Evolutionary conservation across 2,113 vertebrate genomes (phyloP), one percentile per base, ranked within the genome.

Genomic region (Forbesichthys agassizii): DNA sequence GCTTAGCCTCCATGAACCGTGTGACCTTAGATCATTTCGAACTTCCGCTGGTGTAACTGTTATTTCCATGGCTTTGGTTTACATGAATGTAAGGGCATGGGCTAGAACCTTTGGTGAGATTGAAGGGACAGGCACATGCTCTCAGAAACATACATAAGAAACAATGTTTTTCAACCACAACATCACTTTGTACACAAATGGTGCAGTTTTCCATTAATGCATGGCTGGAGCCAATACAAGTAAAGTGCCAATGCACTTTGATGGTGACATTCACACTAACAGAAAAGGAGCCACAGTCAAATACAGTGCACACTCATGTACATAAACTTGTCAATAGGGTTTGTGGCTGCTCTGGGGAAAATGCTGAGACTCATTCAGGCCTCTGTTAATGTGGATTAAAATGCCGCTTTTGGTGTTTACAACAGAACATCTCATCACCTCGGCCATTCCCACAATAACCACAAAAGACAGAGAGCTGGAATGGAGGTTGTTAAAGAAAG

Each of bases 361-460:
- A 56, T 27, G 64, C 61, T 76, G 72, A 83, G 42, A 70, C 36
- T 13, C 3, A 51, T 51, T 1, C 7, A 14, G 2, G 12, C 59
- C 52, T 74, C 74, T 74, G 60, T 62, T 16, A 12, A 59, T 54
- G 84, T 79, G 78, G 81, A 84, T 80, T 79, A 71, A 68, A 48
- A 48, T 75, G 73, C 53, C 20, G 47, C 33, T 20, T 49, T 73
- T 66, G 73, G 60, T 69, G 68, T 75, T 86, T 42, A 55, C 68
- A 75, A 70, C 82, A 68, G 11, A 84, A 67, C 69, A 47, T 64
- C 73, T 83, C 66, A 80, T 84, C 61, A 61, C 66, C 57, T 54
- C 52, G 60, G 67, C 65, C 66, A 75, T 82, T 77, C 71, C 53
- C 4, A 69, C 64, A 11, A 48, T 56, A 51, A 58, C 52, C 59